Conservation (phyloP, 2,888 invertebrate species). For the Baronia brevicornis region DNA sequence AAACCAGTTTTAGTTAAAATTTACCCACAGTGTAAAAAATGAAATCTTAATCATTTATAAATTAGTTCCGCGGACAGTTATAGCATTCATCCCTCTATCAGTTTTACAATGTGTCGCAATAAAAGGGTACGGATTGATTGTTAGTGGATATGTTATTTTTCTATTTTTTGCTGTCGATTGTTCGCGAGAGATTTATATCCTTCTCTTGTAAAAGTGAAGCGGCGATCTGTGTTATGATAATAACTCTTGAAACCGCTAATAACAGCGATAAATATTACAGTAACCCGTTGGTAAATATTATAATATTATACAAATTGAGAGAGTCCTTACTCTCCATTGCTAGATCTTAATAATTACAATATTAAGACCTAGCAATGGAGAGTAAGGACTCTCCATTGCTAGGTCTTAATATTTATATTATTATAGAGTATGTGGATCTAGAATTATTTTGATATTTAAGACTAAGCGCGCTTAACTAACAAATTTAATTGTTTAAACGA, state of each 20-base stretch:
- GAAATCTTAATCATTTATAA: conserved; percentile 74
- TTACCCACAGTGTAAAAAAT: conserved; percentile 43
- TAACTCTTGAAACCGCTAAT: conserved; percentile 47
- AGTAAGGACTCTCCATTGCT: no score
- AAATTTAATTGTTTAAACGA: no score
- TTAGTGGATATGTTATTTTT: conserved; percentile 45
- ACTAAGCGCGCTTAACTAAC: no score
- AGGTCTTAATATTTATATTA: no score
- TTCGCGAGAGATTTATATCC: conserved; percentile 50
- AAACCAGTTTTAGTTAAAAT: conserved; percentile 22
- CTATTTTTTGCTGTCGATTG: conserved; percentile 44
- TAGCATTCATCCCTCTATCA: conserved; percentile 69
- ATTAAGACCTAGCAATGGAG: no score
- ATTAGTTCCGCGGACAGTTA: conserved; percentile 71
- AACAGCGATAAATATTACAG: no score
- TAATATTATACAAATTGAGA: no score
- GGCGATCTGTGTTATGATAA: conserved; percentile 41
- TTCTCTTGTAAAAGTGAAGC: conserved; percentile 41
- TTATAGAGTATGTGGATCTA: no score
- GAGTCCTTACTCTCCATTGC: no score
- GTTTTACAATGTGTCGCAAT: conserved; percentile 63
- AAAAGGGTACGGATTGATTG: conserved; percentile 68
- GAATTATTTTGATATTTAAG: no score
- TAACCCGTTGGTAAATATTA: no score
- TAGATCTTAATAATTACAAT: no score